Conservation (phyloP, 2,113 vertebrate species). For the Cochlearius cochlearius region DNA sequence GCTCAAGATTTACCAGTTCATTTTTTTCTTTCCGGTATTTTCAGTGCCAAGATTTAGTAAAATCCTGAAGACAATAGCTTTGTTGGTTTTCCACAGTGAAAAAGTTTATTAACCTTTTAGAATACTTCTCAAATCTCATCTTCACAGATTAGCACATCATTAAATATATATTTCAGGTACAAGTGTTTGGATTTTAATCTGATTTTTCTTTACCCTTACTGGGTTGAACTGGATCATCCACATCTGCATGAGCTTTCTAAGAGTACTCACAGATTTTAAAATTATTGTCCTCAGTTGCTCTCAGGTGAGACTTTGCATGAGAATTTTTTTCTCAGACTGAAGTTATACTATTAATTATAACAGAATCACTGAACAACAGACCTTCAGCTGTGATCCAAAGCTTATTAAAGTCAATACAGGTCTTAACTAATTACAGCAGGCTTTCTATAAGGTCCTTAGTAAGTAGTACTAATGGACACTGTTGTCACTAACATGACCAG, state of each 20-base stretch:
- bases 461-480: not conserved
- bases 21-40: not conserved
- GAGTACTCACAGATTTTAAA: not conserved
- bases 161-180: not conserved
- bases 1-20: not conserved
- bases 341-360: not conserved
- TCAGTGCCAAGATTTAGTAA: conserved; percentile 24
- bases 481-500: not conserved
- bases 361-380: not conserved
- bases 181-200: not conserved
- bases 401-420: not conserved
- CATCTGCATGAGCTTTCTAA: not conserved
- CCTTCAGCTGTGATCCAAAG: not conserved
- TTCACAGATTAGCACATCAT: not conserved
- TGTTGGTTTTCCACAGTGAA: not conserved
- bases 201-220: not conserved
- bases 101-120: not conserved
- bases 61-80: conserved; percentile 66
- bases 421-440: not conserved
- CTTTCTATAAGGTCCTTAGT: not conserved
- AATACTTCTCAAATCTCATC: not conserved
- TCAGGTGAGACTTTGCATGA: not conserved
- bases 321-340: not conserved
- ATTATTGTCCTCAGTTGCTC: not conserved
- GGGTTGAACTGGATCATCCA: not conserved